phyloP scores from a whole-genome alignment of 1,140 invertebrate genomes.

The Papilio aristodemus region DNA sequence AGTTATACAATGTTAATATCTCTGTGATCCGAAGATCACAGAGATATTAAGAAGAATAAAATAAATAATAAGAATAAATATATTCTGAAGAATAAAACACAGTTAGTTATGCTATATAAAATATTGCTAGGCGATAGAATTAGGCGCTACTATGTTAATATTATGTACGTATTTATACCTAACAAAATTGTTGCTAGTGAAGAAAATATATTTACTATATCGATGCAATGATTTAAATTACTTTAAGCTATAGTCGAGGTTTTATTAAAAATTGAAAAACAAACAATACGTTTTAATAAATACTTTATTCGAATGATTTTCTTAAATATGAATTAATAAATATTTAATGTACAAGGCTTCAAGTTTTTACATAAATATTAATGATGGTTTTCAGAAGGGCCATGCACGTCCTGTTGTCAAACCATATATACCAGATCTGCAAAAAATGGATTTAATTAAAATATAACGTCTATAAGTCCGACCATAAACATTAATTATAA shows the following conservation, averaged over 20 bases:
- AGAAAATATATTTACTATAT: neutral
- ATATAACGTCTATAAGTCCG: neutral
- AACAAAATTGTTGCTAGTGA: neutral
- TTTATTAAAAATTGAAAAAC: neutral
- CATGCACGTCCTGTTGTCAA: slow-evolving; percentile 40
- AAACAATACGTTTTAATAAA: neutral
- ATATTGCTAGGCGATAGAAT: neutral
- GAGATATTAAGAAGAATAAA: no score
- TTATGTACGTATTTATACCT: neutral
- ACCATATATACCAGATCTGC: slow-evolving; percentile 43
- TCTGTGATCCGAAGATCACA: no score
- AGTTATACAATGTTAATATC: no score
- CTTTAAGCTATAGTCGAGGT: neutral
- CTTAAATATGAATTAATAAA: neutral
- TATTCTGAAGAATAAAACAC: no score
- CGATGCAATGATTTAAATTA: neutral
- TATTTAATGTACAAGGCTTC: neutral
- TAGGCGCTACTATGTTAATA: neutral
- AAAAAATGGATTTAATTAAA: slow-evolving; percentile 32
- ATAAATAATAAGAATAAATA: no score
- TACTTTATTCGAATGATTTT: neutral
- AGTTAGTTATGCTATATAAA: no score
- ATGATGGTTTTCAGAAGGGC: slow-evolving; percentile 39
- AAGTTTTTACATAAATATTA: neutral
- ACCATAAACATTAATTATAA: no score